These are phyloP conservation scores for Nipponacmea schrenckii DNA, from an alignment of 2,888 invertebrate species.

Conservation along the genomic window DNA sequence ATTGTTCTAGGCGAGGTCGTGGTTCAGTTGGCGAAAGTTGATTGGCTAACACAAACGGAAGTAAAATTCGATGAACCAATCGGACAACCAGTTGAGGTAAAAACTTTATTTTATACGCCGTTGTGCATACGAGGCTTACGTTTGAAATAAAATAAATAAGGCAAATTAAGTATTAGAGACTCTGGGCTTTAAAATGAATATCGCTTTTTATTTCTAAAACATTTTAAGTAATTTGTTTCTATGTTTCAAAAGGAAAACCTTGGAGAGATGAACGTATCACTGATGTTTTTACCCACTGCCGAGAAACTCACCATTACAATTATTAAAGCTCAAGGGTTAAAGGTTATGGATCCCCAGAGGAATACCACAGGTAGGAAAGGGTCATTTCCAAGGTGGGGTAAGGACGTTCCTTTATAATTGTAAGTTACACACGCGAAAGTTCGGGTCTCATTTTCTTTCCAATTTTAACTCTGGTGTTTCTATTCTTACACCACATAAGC, in stretches of 20 bases:
- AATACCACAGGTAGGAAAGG: constrained; percentile 41
- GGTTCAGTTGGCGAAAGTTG: constrained; percentile 35
- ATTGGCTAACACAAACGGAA: constrained; percentile 34
- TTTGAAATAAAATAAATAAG: neutral
- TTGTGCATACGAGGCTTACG: too few species aligned
- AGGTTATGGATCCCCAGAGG: constrained; percentile 43
- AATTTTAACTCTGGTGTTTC: neutral
- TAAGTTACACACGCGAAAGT: too few species aligned
- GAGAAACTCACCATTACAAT: constrained; percentile 55
- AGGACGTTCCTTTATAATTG: neutral
- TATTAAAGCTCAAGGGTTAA: constrained; percentile 42
- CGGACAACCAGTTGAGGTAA: constrained; percentile 42
- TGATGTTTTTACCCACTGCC: constrained; percentile 56
- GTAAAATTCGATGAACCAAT: constrained; percentile 39
- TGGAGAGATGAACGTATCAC: constrained; percentile 47
- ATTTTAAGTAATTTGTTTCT: too few species aligned
- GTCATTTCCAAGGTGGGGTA: neutral
- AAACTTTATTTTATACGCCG: too few species aligned
- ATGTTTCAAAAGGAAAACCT: constrained; percentile 48
- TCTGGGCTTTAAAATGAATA: neutral
- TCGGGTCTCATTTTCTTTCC: neutral
- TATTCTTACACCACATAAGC: too few species aligned
- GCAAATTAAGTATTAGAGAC: neutral
- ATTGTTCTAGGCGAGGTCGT: constrained; percentile 49
- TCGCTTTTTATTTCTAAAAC: too few species aligned